Evolutionary conservation across 2,113 vertebrate genomes (phyloP).

Genomic region (Anguilla japonica): DNA sequence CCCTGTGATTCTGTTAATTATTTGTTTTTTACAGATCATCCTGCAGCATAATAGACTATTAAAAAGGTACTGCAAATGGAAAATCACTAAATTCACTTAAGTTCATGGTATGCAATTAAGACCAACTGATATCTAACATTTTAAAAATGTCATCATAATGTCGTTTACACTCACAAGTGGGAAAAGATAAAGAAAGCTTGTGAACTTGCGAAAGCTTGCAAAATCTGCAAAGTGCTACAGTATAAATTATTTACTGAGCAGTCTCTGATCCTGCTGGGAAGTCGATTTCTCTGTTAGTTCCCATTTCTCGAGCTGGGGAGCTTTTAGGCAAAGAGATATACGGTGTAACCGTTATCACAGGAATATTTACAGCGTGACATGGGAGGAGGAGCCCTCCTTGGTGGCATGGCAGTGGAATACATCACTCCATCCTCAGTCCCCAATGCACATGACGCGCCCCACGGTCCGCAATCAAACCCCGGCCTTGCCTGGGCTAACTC

Average conservation of each 20-base stretch:
- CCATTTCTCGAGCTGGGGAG: background rate
- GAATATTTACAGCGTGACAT: background rate
- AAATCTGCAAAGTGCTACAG: background rate
- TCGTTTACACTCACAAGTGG: background rate
- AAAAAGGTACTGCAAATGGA: too few species aligned
- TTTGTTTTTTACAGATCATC: too few species aligned
- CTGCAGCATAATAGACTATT: too few species aligned
- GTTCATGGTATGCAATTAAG: too few species aligned
- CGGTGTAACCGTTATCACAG: background rate
- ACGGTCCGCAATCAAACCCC: background rate
- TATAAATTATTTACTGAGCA: background rate
- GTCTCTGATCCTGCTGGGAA: background rate
- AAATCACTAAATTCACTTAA: too few species aligned
- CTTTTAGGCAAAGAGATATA: background rate
- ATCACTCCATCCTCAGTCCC: background rate
- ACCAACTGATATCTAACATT: too few species aligned
- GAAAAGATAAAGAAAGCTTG: background rate
- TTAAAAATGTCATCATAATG: too few species aligned
- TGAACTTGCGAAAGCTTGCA: background rate
- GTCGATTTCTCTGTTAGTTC: background rate
- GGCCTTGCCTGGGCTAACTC: background rate
- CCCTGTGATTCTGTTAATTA: too few species aligned
- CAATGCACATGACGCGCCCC: background rate
- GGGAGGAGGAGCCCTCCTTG: background rate
- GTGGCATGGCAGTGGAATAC: background rate